phyloP scores from a whole-genome alignment of 2,888 invertebrate species.

The Agrotis ipsilon region DNA sequence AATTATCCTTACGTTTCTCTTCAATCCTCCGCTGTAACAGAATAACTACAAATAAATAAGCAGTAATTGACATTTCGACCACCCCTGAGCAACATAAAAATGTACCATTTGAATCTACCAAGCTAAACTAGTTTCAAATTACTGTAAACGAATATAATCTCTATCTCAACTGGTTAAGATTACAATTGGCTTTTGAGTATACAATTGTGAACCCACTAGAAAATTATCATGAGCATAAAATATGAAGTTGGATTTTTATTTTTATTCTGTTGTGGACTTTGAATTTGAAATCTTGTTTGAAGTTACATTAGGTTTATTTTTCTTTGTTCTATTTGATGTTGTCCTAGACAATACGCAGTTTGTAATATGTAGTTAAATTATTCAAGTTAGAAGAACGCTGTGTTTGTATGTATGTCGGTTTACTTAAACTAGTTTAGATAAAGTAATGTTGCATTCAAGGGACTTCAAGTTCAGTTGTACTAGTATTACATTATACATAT shows the following conservation, averaged over 20 bases:
- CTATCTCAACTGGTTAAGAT: background rate
- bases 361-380: slow-evolving; percentile 36
- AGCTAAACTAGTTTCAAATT: slow-evolving; percentile 6
- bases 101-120: slow-evolving; percentile 31
- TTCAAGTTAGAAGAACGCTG: slow-evolving; percentile 27
- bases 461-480: no score
- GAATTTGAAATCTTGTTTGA: slow-evolving; percentile 18
- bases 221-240: slow-evolving; percentile 53
- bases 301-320: background rate
- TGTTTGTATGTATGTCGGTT: background rate
- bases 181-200: background rate
- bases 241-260: slow-evolving; percentile 40
- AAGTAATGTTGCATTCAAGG: background rate
- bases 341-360: slow-evolving; percentile 39
- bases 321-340: slow-evolving; percentile 1
- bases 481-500: no score
- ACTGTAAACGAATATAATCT: slow-evolving; percentile 17
- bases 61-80: slow-evolving; percentile 48
- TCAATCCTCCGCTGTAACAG: slow-evolving; percentile 5
- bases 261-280: slow-evolving; percentile 22
- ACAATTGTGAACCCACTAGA: slow-evolving; percentile 16
- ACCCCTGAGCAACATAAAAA: slow-evolving; percentile 54
- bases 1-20: background rate
- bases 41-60: slow-evolving; percentile 45
- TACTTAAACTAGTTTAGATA: background rate